These are phyloP conservation scores for Drosophila buzzatii DNA, from an alignment of 2,888 invertebrate species.

Conservation along the genomic window DNA sequence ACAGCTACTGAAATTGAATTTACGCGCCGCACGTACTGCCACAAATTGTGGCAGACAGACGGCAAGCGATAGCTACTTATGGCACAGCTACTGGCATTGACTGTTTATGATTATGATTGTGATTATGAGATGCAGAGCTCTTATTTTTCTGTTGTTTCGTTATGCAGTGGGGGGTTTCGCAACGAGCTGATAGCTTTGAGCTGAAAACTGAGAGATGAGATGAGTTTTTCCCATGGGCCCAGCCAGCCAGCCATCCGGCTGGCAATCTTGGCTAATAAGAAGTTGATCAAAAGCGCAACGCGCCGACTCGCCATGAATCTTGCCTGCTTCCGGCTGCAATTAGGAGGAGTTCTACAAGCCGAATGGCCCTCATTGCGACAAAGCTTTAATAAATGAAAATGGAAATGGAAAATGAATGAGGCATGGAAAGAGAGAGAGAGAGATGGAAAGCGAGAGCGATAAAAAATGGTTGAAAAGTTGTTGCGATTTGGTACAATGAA, in stretches of 20 bases:
- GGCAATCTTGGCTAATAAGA: constrained; percentile 50
- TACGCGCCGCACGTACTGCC: constrained; percentile 84
- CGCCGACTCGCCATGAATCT: constrained; percentile 33
- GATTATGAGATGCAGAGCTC: constrained; percentile 30
- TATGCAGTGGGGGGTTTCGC: constrained; percentile 52
- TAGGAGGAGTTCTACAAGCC: constrained; percentile 49
- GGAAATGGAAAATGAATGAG: constrained; percentile 39
- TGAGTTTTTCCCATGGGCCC: constrained; percentile 58
- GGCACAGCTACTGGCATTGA: constrained; percentile 67
- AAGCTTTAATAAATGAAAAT: constrained; percentile 48
- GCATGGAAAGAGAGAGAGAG: neutral
- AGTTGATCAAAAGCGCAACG: constrained; percentile 64
- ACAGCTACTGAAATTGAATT: constrained; percentile 83
- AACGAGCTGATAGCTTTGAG: neutral
- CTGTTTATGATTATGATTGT: constrained; percentile 36
- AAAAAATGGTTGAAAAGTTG: constrained; percentile 68
- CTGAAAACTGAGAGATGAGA: constrained; percentile 15
- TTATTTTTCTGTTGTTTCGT: neutral
- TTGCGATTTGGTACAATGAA: constrained; percentile 68
- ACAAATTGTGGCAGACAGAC: constrained; percentile 82
- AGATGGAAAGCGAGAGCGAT: neutral
- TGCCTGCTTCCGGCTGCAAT: constrained; percentile 60
- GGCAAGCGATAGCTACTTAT: constrained; percentile 46
- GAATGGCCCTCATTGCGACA: constrained; percentile 33
- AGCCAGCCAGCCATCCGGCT: constrained; percentile 48